Conservation (phyloP, 2,797 vertebrate genomes). For the Spea hammondii region DNA sequence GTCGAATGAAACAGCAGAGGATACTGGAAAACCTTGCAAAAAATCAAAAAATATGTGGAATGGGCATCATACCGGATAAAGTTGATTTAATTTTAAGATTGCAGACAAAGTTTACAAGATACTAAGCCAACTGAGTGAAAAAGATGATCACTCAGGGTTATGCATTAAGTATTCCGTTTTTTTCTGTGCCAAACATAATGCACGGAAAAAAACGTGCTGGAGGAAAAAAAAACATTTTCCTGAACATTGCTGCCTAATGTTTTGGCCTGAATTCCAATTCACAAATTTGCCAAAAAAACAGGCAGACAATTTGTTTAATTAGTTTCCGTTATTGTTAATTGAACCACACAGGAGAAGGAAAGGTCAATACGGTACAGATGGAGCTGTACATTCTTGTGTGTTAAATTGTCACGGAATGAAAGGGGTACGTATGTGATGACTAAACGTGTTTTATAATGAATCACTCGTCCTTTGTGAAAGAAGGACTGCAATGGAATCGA, state of each 20-base stretch:
- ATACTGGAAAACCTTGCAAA: neutral
- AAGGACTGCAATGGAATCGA: neutral
- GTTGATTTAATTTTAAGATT: neutral
- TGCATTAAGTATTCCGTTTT: constrained; percentile 9
- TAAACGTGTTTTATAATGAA: constrained; percentile 14
- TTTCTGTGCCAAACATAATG: constrained; percentile 21
- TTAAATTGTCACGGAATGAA: constrained; percentile 11
- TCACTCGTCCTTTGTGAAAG: constrained; percentile 7
- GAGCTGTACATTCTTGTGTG: neutral
- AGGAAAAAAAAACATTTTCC: constrained; percentile 19
- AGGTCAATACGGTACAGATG: constrained; percentile 12
- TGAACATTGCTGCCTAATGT: constrained; percentile 10
- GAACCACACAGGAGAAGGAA: constrained; percentile 17
- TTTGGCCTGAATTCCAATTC: neutral
- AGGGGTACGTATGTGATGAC: neutral
- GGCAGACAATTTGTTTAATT: constrained; percentile 31
- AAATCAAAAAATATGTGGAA: neutral
- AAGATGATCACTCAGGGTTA: constrained; percentile 13
- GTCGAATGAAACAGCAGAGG: neutral
- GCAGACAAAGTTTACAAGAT: neutral
- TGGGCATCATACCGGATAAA: neutral
- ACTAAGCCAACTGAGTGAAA: constrained; percentile 3
- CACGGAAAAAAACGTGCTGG: constrained; percentile 1
- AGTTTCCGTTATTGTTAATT: constrained; percentile 22
- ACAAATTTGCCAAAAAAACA: constrained; percentile 18